Evolutionary conservation across 2,113 vertebrate genomes (phyloP), one percentile per base, ranked within the genome.

Genomic region (Labrus mixtus): DNA sequence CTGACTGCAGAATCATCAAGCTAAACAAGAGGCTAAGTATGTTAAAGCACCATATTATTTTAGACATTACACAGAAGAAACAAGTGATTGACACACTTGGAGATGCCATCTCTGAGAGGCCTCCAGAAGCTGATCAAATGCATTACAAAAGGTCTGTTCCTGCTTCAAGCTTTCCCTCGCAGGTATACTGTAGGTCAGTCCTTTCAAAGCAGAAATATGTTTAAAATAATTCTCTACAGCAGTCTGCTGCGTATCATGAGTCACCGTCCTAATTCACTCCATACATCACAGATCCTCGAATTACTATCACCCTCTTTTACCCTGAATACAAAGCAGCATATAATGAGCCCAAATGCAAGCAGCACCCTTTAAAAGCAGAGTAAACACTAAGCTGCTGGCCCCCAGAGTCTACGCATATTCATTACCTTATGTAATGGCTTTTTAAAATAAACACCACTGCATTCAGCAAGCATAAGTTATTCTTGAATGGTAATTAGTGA

Each of bases 371-470:
- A 76, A 73, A 78, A 85, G 62, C 69, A 71, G 73, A 74, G 69
- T 89, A 87, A 85, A 89, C 86, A 85, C 62, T 56, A 17, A 77
- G 81, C 68, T 7, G 39, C 68, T 73, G 64, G 79, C 76, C 85
- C 73, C 71, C 41, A 66, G 76, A 85, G 65, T 87, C 65, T 68
- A 69, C 60, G 59, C 70, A 76, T 63, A 87, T 82, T 91, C 79
- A 91, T 91, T 91, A 87, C 79, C 77, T 89, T 89, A 86, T 9
- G 61, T 89, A 89, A 91, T 88, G 78, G 67, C 50, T 84, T 87
- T 92, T 88, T 79, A 69, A 87, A 90, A 82, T 84, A 83, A 87
- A 85, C 80, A 83, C 57, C 53, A 70, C 46, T 39, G 64, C 67
- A 61, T 84, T 90, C 84, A 84, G 76, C 50, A 53, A 76, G 61